These are phyloP conservation scores for Agonopterix alstromeriana DNA, from an alignment of 2,888 invertebrate genomes.

Conservation along the genomic window DNA sequence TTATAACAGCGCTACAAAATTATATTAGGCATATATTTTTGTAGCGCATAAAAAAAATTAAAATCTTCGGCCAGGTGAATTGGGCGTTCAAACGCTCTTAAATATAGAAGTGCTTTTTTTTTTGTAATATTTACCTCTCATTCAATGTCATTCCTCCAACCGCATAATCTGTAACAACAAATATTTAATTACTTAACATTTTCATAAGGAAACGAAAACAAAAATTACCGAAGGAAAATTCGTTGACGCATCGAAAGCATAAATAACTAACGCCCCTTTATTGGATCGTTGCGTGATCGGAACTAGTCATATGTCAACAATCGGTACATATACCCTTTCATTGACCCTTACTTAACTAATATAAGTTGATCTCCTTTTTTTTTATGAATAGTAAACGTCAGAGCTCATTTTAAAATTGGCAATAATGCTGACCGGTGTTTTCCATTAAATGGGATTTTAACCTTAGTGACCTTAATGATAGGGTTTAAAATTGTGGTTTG, in stretches of 20 bases:
- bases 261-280: neutral
- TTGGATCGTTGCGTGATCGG: constrained; percentile 5
- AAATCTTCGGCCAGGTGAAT: too few relatives aligned
- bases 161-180: constrained; percentile 5
- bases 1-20: too few relatives aligned
- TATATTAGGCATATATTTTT: too few relatives aligned
- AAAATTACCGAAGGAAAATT: neutral
- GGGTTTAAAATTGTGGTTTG: constrained; percentile 3
- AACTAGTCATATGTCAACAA: constrained; percentile 2
- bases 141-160: constrained; percentile 1
- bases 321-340: constrained; percentile 3
- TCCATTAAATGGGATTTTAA: constrained; percentile 19
- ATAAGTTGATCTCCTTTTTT: neutral
- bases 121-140: neutral
- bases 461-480: constrained; percentile 15
- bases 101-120: too few relatives aligned
- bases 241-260: neutral
- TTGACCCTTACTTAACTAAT: constrained; percentile 1
- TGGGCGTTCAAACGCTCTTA: too few relatives aligned
- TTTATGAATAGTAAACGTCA: neutral
- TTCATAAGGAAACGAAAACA: neutral
- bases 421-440: neutral
- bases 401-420: constrained; percentile 2
- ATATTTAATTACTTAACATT: neutral
- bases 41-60: too few relatives aligned